These are phyloP conservation scores for Dynastes tityus DNA, from an alignment of 2,888 invertebrate species.

Conservation along the genomic window DNA sequence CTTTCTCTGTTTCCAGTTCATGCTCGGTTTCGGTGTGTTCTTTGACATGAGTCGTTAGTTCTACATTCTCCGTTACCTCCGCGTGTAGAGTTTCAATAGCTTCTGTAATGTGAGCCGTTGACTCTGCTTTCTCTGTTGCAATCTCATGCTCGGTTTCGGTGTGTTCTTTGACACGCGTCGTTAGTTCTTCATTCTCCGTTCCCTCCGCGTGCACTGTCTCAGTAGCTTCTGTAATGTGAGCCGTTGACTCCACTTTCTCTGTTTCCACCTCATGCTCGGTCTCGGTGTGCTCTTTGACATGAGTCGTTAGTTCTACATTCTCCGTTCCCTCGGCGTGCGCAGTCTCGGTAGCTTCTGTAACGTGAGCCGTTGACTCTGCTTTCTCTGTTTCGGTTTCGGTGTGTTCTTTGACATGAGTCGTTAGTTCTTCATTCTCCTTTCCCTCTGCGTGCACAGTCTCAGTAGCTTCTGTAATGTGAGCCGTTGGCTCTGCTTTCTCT, in stretches of 20 bases:
- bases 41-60: too few species aligned
- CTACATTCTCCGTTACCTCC: too few species aligned
- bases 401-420: neutral
- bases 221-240: too few species aligned
- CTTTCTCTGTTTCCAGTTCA: too few species aligned
- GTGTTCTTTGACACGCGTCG: too few species aligned
- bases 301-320: neutral
- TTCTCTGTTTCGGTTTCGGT: neutral
- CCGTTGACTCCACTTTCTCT: neutral
- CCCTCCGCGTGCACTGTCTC: too few species aligned
- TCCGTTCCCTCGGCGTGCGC: neutral
- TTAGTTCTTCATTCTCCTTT: neutral
- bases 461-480: neutral
- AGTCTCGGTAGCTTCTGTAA: neutral
- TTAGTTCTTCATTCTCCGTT: too few species aligned
- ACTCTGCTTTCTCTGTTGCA: too few species aligned
- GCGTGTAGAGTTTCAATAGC: too few species aligned
- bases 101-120: too few species aligned
- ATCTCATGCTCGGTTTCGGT: too few species aligned
- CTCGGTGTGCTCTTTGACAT: neutral
- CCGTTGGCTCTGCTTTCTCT: neutral
- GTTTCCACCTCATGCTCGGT: neutral
- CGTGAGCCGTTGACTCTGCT: neutral
- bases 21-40: too few species aligned
- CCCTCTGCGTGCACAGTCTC: neutral